Evolutionary conservation across 1,140 invertebrate species (phyloP), one percentile per base, ranked within the genome.

Genomic region (Drosophila repletoides): DNA sequence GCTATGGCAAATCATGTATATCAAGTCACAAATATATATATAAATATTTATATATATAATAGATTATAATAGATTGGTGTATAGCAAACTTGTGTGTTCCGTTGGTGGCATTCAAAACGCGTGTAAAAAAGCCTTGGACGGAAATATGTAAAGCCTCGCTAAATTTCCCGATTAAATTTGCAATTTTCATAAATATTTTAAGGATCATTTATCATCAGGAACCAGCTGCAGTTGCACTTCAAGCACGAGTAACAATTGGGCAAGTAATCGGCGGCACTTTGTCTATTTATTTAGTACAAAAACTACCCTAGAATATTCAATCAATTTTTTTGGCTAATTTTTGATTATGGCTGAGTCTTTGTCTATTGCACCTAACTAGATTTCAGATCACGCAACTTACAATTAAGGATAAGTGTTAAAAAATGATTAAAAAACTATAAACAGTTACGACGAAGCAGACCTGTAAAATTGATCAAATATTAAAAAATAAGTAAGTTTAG

Each of bases 1-100:
- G 60, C 77, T 81, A 76, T 76, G 76, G 76, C 67, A 81, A 72
- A 73, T 64, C 59, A 59, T 60, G 55, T 60, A 74, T 67, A 72
- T 52, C 19, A 28, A 51, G 51, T 56, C 60, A 65, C 45, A 69
- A 55, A 67, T 63, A 69, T 46, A 53, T 49, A 52, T 21, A 17
- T 41, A 28, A 28, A 33, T 55, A 43, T 19, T 7, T 19, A 19
- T 45, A 14, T 36, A 41, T 65, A 29, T 14, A 29, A 34, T 53
- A 33, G 36, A 56, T 65, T n/a, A n/a, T n/a, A n/a, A n/a, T n/a
- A 21, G 19, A 34, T 14, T 40, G 34, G 29, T 43, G 21, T 45
- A 65, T 60, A 52, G 71, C 69, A 61, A 73, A 60, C 43, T 64
- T 51, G 56, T 71, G 48, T 41, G 41, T 65, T 65, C 59, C 66